Conservation (phyloP, 2,888 invertebrate species). For the Apotomis capreana region DNA sequence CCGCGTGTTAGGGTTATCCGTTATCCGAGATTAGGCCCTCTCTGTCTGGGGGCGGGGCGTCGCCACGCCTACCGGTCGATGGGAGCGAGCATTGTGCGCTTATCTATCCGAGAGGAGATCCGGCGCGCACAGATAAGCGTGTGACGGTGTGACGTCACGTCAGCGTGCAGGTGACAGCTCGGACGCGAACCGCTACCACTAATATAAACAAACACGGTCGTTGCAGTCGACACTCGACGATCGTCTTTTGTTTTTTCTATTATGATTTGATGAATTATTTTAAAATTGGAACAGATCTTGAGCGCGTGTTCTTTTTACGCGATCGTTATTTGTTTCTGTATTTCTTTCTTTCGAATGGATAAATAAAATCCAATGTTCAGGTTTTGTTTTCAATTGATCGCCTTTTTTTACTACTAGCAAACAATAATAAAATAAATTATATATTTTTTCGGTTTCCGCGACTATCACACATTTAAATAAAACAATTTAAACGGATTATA, state of each 20-base stretch:
- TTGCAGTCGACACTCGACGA: neutral
- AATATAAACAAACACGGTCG: neutral
- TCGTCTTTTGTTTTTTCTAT: slow-evolving; percentile 13
- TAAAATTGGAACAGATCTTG: slow-evolving; percentile 1
- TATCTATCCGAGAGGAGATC: slow-evolving; percentile 80
- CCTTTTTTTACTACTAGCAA: neutral
- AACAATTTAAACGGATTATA: no score
- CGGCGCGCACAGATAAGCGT: slow-evolving; percentile 72
- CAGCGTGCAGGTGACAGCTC: slow-evolving; percentile 34
- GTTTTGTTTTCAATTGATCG: neutral
- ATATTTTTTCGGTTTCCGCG: no score
- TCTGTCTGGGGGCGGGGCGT: slow-evolving; percentile 75
- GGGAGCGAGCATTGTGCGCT: slow-evolving; percentile 74
- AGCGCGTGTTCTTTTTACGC: neutral
- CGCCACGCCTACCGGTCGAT: slow-evolving; percentile 81
- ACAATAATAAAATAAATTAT: no score
- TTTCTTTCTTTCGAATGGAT: neutral
- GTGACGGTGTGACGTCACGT: slow-evolving; percentile 66
- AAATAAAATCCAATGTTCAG: neutral
- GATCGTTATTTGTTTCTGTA: slow-evolving; percentile 20
- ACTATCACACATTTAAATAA: no score
- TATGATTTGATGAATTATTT: neutral
- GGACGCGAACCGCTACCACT: slow-evolving; percentile 10
- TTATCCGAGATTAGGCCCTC: slow-evolving; percentile 81
- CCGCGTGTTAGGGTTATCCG: slow-evolving; percentile 78